Percentiles rank a stretch among this genome's conserved stretches.
These are phyloP conservation scores for Pteropus alecto DNA, from an alignment of 2,113 vertebrate genomes.

Conservation along the genomic window DNA sequence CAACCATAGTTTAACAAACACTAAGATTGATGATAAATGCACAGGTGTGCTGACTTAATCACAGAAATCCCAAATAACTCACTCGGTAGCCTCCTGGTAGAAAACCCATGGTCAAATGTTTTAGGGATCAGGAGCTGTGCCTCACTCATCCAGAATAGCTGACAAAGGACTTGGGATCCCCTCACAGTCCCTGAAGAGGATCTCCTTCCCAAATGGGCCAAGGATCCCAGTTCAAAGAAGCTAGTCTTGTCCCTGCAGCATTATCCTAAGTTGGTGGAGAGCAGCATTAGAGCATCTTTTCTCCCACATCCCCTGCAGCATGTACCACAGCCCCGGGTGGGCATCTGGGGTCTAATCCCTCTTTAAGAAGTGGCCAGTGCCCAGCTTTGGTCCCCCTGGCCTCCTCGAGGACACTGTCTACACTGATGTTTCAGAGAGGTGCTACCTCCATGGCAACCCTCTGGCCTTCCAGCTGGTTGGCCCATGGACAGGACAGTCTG, in stretches of 20 bases:
- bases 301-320: not conserved
- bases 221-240: not conserved
- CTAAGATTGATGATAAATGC: not conserved
- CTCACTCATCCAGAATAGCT: not conserved
- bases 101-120: not conserved
- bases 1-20: not conserved
- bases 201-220: not conserved
- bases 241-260: too few species aligned
- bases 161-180: not conserved
- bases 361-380: too few species aligned
- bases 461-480: not conserved
- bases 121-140: not conserved
- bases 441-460: not conserved
- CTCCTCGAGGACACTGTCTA: not conserved
- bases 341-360: not conserved
- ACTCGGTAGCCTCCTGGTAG: not conserved
- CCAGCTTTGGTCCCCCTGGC: not conserved
- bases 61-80: not conserved
- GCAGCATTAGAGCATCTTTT: not conserved
- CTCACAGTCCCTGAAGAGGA: too few species aligned
- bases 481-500: not conserved
- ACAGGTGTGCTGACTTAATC: accelerated
- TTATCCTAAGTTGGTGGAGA: not conserved
- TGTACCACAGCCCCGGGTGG: not conserved
- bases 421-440: not conserved